A percentile compares a stretch with the other conserved stretches of the same genome.
phyloP scores from a whole-genome alignment of 1,140 invertebrate genomes.

The Lepidotrigona ventralis region DNA sequence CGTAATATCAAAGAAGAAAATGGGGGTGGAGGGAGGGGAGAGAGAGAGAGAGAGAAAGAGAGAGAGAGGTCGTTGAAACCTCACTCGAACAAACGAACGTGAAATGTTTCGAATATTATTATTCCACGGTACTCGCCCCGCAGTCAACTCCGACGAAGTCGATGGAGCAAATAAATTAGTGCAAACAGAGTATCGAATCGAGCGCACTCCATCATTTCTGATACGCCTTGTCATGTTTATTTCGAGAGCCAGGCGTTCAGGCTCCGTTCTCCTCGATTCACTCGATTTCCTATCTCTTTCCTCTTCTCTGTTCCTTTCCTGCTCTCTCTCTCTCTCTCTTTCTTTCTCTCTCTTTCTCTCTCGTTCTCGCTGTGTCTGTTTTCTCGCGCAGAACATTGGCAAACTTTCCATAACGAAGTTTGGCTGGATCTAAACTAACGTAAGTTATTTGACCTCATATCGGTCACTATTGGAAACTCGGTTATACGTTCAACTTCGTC shows the following conservation, averaged over 20 bases:
- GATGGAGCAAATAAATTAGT: constrained; percentile 27
- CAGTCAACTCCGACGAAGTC: neutral
- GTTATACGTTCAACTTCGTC: constrained; percentile 62
- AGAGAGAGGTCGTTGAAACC: neutral
- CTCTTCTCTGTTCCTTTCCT: no score
- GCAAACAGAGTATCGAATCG: neutral
- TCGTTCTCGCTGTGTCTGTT: neutral
- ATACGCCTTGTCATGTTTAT: constrained; percentile 10
- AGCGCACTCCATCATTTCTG: constrained; percentile 19
- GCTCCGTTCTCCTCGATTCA: neutral
- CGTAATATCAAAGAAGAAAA: neutral
- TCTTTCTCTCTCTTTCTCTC: neutral
- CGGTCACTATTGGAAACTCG: constrained; percentile 70
- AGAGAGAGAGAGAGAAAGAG: fast-evolving
- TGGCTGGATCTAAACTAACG: constrained; percentile 68
- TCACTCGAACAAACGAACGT: neutral
- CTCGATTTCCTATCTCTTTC: neutral
- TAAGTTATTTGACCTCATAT: constrained; percentile 75
- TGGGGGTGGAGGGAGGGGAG: no score
- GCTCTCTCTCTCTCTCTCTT: neutral
- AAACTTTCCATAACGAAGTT: constrained; percentile 74
- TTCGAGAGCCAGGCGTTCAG: neutral
- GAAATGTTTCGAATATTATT: neutral
- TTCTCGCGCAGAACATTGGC: constrained; percentile 36
- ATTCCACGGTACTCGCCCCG: neutral